Conservation (phyloP, 1,140 invertebrate genomes). For the Cyclargus thomasi region DNA sequence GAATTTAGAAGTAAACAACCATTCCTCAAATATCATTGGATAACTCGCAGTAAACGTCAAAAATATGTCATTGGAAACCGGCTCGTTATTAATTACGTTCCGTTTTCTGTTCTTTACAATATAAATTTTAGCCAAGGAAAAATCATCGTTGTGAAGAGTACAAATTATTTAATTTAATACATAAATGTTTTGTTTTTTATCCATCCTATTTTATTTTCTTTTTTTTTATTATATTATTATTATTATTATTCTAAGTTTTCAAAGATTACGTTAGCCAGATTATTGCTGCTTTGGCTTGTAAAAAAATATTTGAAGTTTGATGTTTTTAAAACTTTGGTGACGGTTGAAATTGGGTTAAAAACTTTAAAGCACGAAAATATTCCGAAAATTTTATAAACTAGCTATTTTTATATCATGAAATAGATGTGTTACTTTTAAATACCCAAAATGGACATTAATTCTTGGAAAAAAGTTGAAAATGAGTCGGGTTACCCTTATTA, state of each 20-base stretch:
- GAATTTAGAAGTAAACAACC: slow-evolving; percentile 43
- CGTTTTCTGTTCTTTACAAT: neutral
- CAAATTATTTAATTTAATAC: too few relatives aligned
- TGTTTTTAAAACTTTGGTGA: slow-evolving; percentile 41
- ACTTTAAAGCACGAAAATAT: neutral
- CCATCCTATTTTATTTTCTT: too few relatives aligned
- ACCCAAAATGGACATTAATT: slow-evolving; percentile 36
- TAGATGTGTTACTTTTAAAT: slow-evolving; percentile 26
- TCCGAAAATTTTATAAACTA: neutral
- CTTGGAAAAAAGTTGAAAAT: slow-evolving; percentile 73
- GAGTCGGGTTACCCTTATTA: slow-evolving; percentile 77
- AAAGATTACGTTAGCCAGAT: too few relatives aligned
- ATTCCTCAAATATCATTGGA: slow-evolving; percentile 43
- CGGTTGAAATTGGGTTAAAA: slow-evolving; percentile 32
- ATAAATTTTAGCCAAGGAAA: too few relatives aligned
- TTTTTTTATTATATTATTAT: too few relatives aligned
- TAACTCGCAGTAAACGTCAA: neutral
- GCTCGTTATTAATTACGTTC: slow-evolving; percentile 7
- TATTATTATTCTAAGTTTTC: too few relatives aligned
- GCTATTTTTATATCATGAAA: neutral
- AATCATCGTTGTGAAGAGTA: too few relatives aligned
- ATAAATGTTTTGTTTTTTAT: too few relatives aligned
- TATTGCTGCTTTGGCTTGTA: too few relatives aligned
- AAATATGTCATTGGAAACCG: slow-evolving; percentile 16
- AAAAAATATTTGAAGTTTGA: neutral